Base-by-base conservation (phyloP, 1,140 invertebrate genomes). In the Aphaenogaster rudis region DNA sequence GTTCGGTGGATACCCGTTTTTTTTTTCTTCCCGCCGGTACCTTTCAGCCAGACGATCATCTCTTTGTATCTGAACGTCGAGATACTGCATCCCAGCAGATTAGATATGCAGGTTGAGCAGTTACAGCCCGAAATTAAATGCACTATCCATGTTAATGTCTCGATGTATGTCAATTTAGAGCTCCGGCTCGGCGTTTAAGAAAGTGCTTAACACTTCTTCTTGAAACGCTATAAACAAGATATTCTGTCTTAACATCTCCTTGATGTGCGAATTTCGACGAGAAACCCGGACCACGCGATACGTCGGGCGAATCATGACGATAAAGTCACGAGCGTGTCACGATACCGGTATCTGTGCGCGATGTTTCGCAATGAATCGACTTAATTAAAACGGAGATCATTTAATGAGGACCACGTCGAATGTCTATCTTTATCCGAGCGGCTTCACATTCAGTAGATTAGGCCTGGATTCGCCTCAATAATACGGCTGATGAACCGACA, bases 281-380 rank as follows among this genome's bases (percentile, higher is more conserved):
- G 59, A 64, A 42, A 11, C 64, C 17, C 21, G 80, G 66, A 72
- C 59, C 66, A 67, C 48, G 50, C 82, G 54, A 86, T 88, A 74
- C 66, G 74, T 33, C 71, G 74, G 74, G 79, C 81, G 81, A 64
- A 81, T 48, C 74, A 63, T 8, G 7, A 71, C 33, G 88, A 90
- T 89, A 90, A 81, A 21, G 69, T 54, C 48, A 50, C 78, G 48
- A 45, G 42, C 48, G 36, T 79, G 66, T 72, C 80, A 54, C 39
- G 87, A 90, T 90, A 90, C 42, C 82, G 71, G 48, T 89, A 89
- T 88, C 87, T 86, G 39, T 33, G 63, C 33, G 42, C 21, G 11
- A n/a, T 11, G 61, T 89, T 90, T 87, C 88, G 67, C 36, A 84
- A 89, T 39, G 80, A 52, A 59, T 45, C 33, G 48, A 39, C 59